Evolutionary conservation across 2,888 invertebrate species (phyloP).

Genomic region (Therioaphis trifolii): DNA sequence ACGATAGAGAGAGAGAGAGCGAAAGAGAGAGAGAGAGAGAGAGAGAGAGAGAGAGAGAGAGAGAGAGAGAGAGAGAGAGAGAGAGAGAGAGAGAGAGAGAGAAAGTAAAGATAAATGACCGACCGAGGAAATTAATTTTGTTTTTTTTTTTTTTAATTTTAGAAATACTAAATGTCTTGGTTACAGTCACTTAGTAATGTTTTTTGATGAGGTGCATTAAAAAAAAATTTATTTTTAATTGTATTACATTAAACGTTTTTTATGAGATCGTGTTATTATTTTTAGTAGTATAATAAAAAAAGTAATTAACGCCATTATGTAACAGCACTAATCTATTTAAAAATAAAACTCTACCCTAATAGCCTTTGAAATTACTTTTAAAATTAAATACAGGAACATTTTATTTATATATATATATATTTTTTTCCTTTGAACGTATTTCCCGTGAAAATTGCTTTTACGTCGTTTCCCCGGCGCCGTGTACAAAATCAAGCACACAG

Average conservation of each 20-base stretch:
- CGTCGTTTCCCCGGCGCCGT: not conserved
- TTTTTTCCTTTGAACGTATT: not conserved
- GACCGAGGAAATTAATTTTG: conserved; percentile 8
- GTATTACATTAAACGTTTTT: conserved; percentile 49
- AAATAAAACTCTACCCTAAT: conserved; percentile 42
- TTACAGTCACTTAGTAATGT: conserved; percentile 24
- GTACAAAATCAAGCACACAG: too few relatives aligned
- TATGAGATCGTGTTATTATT: conserved; percentile 36
- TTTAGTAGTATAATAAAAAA: conserved; percentile 43
- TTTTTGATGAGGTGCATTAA: conserved; percentile 19
- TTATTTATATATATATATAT: not conserved
- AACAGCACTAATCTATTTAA: conserved; percentile 45
- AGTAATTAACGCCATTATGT: conserved; percentile 33
- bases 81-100: not conserved
- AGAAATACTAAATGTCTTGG: conserved; percentile 34
- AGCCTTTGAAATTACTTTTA: conserved; percentile 26
- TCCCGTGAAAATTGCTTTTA: not conserved
- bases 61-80: not conserved
- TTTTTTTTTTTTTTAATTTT: conserved; percentile 33
- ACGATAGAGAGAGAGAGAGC: not conserved
- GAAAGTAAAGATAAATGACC: conserved; percentile 16
- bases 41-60: not conserved
- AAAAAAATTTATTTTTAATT: conserved; percentile 40
- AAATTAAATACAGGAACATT: conserved; percentile 11
- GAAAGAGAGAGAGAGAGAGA: not conserved